A percentile compares a stretch with the other conserved stretches of the same genome.
These are phyloP conservation scores for Drosophila multiciliata DNA, from an alignment of 2,888 invertebrate species.

Conservation along the genomic window DNA sequence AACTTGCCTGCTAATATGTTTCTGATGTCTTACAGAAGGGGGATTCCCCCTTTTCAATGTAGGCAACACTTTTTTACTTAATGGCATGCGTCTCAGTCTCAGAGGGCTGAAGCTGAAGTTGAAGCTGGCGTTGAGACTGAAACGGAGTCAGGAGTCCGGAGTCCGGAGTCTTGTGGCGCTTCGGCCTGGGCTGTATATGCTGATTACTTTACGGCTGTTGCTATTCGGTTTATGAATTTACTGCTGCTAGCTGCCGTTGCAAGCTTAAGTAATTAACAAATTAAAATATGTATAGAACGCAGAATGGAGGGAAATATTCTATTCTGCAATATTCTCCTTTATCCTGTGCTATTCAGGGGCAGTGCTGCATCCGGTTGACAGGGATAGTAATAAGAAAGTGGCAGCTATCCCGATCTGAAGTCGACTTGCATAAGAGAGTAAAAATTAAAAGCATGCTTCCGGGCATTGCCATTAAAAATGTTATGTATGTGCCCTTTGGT, in stretches of 20 bases:
- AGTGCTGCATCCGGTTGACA: constrained; percentile 35
- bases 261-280: constrained; percentile 78
- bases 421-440: constrained; percentile 23
- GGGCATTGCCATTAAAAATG: constrained; percentile 42
- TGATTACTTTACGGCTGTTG: constrained; percentile 68
- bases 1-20: constrained; percentile 71
- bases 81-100: constrained; percentile 27
- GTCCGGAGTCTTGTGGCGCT: constrained; percentile 24
- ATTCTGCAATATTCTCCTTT: not conserved
- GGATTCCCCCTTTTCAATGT: constrained; percentile 12
- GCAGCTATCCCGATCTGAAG: not conserved
- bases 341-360: constrained; percentile 8
- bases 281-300: constrained; percentile 69
- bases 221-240: constrained; percentile 68
- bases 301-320: constrained; percentile 33
- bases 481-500: constrained; percentile 40
- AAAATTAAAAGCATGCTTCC: constrained; percentile 40
- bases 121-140: constrained; percentile 23
- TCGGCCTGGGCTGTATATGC: constrained; percentile 54
- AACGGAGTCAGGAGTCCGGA: not conserved
- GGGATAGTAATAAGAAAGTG: constrained; percentile 14
- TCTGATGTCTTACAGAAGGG: constrained; percentile 65
- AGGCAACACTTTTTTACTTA: constrained; percentile 53
- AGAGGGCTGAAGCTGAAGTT: constrained; percentile 21
- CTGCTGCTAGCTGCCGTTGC: constrained; percentile 46